Percentiles rank a stretch among this genome's conserved stretches.
phyloP scores from a whole-genome alignment of 92 coral and sea anemone species.

The Montipora capitata region DNA sequence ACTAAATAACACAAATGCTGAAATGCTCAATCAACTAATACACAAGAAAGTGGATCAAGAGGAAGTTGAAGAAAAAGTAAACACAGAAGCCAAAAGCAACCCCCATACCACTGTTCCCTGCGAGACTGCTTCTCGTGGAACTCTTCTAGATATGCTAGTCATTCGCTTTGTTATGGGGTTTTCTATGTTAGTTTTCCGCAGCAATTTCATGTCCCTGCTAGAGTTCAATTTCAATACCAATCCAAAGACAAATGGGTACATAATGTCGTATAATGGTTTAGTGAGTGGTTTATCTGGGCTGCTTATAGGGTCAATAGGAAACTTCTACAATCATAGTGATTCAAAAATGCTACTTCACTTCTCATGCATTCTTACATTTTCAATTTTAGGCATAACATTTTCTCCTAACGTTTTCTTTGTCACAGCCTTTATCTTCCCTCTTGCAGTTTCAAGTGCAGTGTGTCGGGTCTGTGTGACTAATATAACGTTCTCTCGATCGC shows the following conservation, averaged over 20 bases:
- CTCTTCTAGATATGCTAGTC: constrained; percentile 78
- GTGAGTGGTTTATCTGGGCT: constrained; percentile 87
- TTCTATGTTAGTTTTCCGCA: constrained; percentile 91
- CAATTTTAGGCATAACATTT: constrained; percentile 83
- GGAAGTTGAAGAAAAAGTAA: background rate
- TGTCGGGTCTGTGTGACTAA: constrained; percentile 89
- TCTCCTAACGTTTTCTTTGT: constrained; percentile 88
- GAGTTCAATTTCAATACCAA: constrained; percentile 90
- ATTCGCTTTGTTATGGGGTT: constrained; percentile 91
- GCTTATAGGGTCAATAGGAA: constrained; percentile 79
- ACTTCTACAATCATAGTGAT: constrained; percentile 79
- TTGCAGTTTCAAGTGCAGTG: constrained; percentile 92
- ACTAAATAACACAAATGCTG: background rate
- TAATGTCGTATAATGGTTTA: constrained; percentile 90
- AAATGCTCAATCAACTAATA: background rate
- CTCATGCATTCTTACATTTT: constrained; percentile 72
- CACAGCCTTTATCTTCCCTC: constrained; percentile 76
- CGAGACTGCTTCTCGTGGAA: constrained; percentile 75
- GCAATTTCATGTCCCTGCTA: constrained; percentile 88
- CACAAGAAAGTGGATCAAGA: constrained; percentile 6
- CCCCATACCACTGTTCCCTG: constrained; percentile 27
- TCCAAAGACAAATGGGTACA: constrained; percentile 94
- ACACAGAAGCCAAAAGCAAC: background rate
- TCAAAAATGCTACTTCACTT: constrained; percentile 85
- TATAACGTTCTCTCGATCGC: constrained; percentile 80